A percentile compares a stretch with the other conserved stretches of the same genome.
These are phyloP conservation scores for Parnassius apollo DNA, from an alignment of 2,888 invertebrate species.

Conservation along the genomic window DNA sequence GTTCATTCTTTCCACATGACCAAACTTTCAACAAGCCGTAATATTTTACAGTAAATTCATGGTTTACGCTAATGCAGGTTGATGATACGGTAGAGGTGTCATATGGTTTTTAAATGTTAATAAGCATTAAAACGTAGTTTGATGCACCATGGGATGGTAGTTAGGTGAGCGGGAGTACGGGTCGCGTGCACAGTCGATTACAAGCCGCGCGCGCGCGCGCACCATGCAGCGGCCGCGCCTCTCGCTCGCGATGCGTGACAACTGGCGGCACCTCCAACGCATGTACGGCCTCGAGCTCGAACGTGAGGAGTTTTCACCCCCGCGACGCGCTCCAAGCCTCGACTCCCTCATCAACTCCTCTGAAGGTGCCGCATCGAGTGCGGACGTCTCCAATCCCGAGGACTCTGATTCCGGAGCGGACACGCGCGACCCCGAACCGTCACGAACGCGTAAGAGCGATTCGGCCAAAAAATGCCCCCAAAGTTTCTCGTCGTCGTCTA, in stretches of 20 bases:
- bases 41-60: no score
- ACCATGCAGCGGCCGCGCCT: constrained; percentile 78
- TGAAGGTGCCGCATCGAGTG: constrained; percentile 82
- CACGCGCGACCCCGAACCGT: constrained; percentile 72
- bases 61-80: no score
- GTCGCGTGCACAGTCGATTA: constrained; percentile 52
- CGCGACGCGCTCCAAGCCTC: constrained; percentile 79
- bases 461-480: constrained; percentile 67
- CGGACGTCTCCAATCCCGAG: constrained; percentile 82
- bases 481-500: constrained; percentile 79
- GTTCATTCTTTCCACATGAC: no score
- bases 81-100: no score
- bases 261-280: constrained; percentile 76
- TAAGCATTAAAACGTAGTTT: constrained; percentile 29
- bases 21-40: no score
- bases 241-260: constrained; percentile 79
- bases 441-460: constrained; percentile 45
- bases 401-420: constrained; percentile 86
- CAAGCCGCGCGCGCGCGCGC: constrained; percentile 72
- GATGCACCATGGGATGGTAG: constrained; percentile 38
- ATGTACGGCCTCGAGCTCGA: constrained; percentile 73
- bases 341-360: constrained; percentile 87
- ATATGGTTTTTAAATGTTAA: constrained; percentile 8
- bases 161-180: constrained; percentile 18
- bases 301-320: constrained; percentile 53